Evolutionary conservation across 2,888 invertebrate species (phyloP).

Genomic region (Plagodis pulveraria): DNA sequence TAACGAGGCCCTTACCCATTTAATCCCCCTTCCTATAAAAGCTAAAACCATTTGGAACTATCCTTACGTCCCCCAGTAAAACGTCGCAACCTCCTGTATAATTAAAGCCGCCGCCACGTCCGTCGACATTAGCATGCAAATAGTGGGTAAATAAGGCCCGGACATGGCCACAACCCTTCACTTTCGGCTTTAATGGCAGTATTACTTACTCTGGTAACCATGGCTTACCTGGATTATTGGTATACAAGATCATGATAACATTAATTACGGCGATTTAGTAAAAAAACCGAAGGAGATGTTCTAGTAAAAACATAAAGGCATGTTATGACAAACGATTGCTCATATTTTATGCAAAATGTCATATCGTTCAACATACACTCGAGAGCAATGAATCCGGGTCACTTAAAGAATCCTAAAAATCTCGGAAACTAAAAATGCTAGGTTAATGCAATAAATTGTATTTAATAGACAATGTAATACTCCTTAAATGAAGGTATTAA

Average conservation of each 20-base stretch:
- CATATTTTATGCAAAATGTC: no score
- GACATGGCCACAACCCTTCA: constrained; percentile 55
- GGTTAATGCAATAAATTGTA: no score
- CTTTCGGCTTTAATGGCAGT: constrained; percentile 36
- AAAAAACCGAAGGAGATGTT: no score
- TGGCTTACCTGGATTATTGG: constrained; percentile 19
- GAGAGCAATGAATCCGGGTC: no score
- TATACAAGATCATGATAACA: constrained; percentile 15
- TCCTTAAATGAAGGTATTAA: no score
- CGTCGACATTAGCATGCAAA: constrained; percentile 75
- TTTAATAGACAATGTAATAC: no score
- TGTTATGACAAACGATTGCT: no score
- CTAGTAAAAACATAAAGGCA: no score
- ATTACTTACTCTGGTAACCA: constrained; percentile 29
- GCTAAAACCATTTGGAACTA: constrained; percentile 5
- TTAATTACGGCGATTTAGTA: no score
- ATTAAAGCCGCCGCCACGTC: constrained; percentile 65
- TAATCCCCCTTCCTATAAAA: constrained; percentile 6
- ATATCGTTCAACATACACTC: no score
- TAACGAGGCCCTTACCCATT: neutral
- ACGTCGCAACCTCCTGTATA: constrained; percentile 48
- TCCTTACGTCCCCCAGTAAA: constrained; percentile 14
- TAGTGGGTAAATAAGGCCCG: constrained; percentile 61
- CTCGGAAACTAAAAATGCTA: no score
- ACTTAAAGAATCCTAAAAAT: no score